Conservation (phyloP, 2,113 vertebrate genomes). For the Dryoscopus gambensis region DNA sequence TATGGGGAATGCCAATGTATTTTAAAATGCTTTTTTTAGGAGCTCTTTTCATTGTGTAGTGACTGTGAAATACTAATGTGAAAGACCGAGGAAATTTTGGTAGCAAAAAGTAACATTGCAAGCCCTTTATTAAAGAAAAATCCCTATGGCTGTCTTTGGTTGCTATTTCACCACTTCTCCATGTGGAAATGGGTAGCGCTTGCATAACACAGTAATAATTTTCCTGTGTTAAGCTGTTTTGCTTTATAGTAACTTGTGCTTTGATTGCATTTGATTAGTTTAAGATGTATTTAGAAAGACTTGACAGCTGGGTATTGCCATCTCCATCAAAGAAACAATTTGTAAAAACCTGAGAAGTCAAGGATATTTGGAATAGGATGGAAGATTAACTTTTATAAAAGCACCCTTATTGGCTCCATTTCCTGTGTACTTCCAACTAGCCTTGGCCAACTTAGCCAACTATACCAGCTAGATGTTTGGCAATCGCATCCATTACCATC, state of each 20-base stretch:
- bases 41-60: not conserved
- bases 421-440: not conserved
- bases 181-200: not conserved
- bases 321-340: not conserved
- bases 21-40: not conserved
- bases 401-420: not conserved
- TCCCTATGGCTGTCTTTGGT: not conserved
- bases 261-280: slow-evolving; percentile 23
- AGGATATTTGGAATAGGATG: not conserved
- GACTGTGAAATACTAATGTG: not conserved
- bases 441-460: too few species aligned
- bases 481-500: rapidly evolving
- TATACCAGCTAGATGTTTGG: not conserved
- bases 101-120: not conserved
- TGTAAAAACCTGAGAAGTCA: not conserved
- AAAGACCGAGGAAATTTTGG: not conserved
- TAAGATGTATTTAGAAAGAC: slow-evolving; percentile 8
- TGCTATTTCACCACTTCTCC: not conserved
- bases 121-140: not conserved
- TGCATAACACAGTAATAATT: not conserved
- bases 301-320: not conserved
- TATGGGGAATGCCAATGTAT: not conserved
- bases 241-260: not conserved
- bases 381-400: not conserved
- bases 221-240: slow-evolving; percentile 9